Evolutionary conservation across 2,797 vertebrate species (phyloP).

Genomic region (Perodicticus potto): DNA sequence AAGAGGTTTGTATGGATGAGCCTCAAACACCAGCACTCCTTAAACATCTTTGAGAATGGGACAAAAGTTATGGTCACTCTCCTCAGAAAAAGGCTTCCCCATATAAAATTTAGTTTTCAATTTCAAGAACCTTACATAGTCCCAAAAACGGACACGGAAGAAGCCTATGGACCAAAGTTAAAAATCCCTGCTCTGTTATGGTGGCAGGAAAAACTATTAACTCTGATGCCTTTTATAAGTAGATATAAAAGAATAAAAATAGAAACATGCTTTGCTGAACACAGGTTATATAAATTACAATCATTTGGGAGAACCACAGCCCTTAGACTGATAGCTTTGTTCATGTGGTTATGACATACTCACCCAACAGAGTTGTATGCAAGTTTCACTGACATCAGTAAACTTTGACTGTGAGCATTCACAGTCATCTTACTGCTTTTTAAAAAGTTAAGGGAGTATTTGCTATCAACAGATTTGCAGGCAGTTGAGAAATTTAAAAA

Average conservation of each 20-base stretch:
- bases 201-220: neutral
- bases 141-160: neutral
- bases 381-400: neutral
- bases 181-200: neutral
- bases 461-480: neutral
- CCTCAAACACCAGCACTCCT: neutral
- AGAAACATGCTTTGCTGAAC: conserved; percentile 4
- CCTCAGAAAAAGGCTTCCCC: neutral
- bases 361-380: neutral
- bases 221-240: neutral
- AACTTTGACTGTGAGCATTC: neutral
- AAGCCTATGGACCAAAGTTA: neutral
- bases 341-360: neutral
- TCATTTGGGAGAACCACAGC: neutral
- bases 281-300: neutral
- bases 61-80: neutral
- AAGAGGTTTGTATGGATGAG: neutral
- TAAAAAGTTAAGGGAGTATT: neutral
- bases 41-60: neutral
- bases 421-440: neutral
- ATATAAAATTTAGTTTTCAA: neutral
- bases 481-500: neutral
- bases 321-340: neutral
- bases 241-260: neutral
- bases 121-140: neutral